These are phyloP conservation scores for Gallinago undulata DNA, from an alignment of 2,113 vertebrate genomes.

Conservation along the genomic window DNA sequence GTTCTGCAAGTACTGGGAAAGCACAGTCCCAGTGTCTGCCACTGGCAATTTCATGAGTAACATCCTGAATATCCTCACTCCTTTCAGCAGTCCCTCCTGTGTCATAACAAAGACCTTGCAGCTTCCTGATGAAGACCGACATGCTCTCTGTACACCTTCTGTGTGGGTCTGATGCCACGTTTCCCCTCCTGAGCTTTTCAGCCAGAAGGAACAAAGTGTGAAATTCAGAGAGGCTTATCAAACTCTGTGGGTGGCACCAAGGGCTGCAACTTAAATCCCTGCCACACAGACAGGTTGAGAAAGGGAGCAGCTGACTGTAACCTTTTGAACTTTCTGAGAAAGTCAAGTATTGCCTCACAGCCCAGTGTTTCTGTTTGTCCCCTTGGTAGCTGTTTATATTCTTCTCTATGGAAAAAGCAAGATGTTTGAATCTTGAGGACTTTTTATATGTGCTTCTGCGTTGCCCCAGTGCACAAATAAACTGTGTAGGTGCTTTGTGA, in stretches of 20 bases:
- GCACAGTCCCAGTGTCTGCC: neutral
- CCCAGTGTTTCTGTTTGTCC: constrained; percentile 47
- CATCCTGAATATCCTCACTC: neutral
- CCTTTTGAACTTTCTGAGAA: constrained; percentile 63
- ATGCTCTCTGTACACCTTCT: neutral
- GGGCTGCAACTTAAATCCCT: neutral
- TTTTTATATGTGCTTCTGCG: constrained; percentile 5
- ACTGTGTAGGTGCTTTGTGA: constrained; percentile 55
- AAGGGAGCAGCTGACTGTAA: constrained; percentile 18
- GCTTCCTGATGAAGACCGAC: neutral
- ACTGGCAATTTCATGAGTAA: neutral
- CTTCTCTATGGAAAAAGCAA: constrained; percentile 38
- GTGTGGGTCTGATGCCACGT: neutral
- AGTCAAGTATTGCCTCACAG: constrained; percentile 24
- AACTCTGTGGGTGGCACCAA: constrained; percentile 8
- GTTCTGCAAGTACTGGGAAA: neutral
- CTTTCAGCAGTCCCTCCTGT: neutral
- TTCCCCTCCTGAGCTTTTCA: neutral
- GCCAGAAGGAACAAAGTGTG: neutral
- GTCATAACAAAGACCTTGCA: rapidly evolving
- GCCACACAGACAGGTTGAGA: neutral
- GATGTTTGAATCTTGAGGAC: neutral
- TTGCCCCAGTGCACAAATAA: constrained; percentile 50
- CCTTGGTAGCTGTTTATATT: constrained; percentile 33
- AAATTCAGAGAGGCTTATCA: neutral